Evolutionary conservation across 2,888 invertebrate genomes (phyloP), one percentile per base, ranked within the genome.

Genomic region (Colletes collaris): DNA sequence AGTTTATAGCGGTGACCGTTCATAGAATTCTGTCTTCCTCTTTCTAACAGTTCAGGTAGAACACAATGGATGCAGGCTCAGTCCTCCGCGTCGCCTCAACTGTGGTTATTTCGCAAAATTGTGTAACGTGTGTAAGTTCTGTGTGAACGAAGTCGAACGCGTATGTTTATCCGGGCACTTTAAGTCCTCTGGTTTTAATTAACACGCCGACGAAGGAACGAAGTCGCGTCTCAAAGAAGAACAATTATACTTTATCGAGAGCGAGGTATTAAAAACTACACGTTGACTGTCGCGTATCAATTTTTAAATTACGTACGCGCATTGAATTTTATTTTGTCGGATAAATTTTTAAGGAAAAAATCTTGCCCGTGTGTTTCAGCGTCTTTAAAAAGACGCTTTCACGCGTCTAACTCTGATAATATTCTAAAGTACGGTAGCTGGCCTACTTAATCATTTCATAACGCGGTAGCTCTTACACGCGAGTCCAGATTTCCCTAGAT

Each of bases 1-100:
- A 86, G 90, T 91, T 91, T 91, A 92, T 91, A 92, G 90, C 89
- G 88, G 88, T 92, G 91, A 92, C 90, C 83, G 83, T 79, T 81
- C 77, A 49, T 71, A 67, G 67, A 75, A 62, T 76, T 46, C 68
- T 69, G 46, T 81, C 81, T 69, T 81, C 50, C 50, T 81, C 60
- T 59, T 46, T 50, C 69, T 53, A 69, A 71, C 77, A 62, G 37
- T 13, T 67, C 82, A 81, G 82, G 81, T 82, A 66, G 16, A 56
- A 76, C 56, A 66, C 69, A 60, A 72, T 65, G 58, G 46, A 52
- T 27, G 53, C n/a, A 11, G 37, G 67, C 53, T 19, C 52, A 35
- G 59, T 52, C 35, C 50, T 58, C 56, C 53, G 44, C 53, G 46
- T 55, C 27, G 60, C 46, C 52, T 60, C 37, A 58, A 52, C 59